Evolutionary conservation across 2,888 invertebrate genomes (phyloP).

Genomic region (Linnaemya vulpina): DNA sequence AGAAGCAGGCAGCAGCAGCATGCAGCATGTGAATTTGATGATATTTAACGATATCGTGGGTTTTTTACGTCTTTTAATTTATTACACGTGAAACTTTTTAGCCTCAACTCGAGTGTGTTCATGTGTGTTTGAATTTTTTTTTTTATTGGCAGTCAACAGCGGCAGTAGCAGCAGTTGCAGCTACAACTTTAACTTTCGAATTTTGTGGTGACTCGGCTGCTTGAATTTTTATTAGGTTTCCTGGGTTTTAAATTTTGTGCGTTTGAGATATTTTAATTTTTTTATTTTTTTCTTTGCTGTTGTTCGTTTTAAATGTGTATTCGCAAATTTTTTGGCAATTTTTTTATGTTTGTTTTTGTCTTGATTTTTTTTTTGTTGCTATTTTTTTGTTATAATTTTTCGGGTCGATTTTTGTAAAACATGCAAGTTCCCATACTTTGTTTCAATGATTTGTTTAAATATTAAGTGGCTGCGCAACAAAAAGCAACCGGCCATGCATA

Average conservation of each 20-base stretch:
- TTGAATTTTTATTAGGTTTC: constrained; percentile 69
- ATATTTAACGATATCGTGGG: constrained; percentile 58
- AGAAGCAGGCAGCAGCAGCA: constrained; percentile 41
- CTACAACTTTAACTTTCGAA: constrained; percentile 67
- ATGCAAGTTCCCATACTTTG: constrained; percentile 66
- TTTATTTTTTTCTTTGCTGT: neutral
- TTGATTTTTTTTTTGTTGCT: constrained; percentile 15
- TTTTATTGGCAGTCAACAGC: too few species aligned
- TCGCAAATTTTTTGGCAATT: constrained; percentile 62
- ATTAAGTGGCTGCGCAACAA: constrained; percentile 65
- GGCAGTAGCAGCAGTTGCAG: constrained; percentile 5
- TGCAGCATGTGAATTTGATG: constrained; percentile 67
- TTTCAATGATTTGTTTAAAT: constrained; percentile 56
- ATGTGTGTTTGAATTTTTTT: constrained; percentile 19
- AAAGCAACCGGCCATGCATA: constrained; percentile 33
- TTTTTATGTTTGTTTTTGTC: constrained; percentile 26
- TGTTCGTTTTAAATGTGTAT: constrained; percentile 43
- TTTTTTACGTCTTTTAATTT: constrained; percentile 27
- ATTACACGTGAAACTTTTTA: constrained; percentile 30
- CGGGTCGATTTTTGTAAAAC: constrained; percentile 47
- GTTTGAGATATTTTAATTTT: constrained; percentile 10
- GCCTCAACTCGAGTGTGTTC: constrained; percentile 22
- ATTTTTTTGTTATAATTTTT: too few species aligned
- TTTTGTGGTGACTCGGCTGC: constrained; percentile 67
- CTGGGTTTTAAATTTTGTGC: constrained; percentile 59